Conservation (phyloP, 2,797 vertebrate species). For the Xenopus petersii region DNA sequence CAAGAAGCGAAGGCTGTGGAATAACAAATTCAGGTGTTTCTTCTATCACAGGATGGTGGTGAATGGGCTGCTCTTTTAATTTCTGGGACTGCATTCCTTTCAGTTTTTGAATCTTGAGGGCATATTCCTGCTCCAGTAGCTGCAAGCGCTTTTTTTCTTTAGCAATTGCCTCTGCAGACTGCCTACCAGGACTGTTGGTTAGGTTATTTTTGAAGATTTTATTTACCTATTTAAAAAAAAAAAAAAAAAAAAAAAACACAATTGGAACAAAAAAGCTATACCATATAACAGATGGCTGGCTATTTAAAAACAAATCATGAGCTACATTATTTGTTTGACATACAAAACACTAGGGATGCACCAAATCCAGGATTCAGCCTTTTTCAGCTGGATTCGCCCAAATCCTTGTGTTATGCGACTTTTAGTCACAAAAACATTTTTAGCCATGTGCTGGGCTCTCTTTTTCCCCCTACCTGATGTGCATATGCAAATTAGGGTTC, state of each 20-base stretch:
- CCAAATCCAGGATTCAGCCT: too few relatives aligned
- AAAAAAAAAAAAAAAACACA: constrained; percentile 10
- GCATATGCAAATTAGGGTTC: too few relatives aligned
- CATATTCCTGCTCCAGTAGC: constrained; percentile 90
- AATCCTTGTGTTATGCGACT: too few relatives aligned
- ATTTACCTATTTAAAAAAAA: constrained; percentile 68
- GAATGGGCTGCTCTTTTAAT: constrained; percentile 63
- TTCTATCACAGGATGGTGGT: constrained; percentile 56
- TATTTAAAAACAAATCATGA: too few relatives aligned
- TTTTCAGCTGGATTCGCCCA: too few relatives aligned
- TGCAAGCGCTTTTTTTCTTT: constrained; percentile 88
- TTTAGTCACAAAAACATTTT: too few relatives aligned
- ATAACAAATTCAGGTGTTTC: constrained; percentile 71
- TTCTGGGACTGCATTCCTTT: constrained; percentile 85
- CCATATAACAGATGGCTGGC: too few relatives aligned
- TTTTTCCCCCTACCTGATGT: too few relatives aligned
- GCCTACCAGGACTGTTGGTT: constrained; percentile 70
- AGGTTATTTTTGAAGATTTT: constrained; percentile 76
- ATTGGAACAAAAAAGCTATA: not conserved
- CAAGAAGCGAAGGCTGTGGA: constrained; percentile 90
- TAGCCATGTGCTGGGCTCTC: too few relatives aligned
- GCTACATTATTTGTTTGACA: too few relatives aligned
- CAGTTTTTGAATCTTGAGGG: constrained; percentile 90
- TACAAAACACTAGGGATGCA: too few relatives aligned
- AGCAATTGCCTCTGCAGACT: constrained; percentile 86